Base-by-base conservation (phyloP, 2,888 invertebrate species). In the Eupsilia transversa region DNA sequence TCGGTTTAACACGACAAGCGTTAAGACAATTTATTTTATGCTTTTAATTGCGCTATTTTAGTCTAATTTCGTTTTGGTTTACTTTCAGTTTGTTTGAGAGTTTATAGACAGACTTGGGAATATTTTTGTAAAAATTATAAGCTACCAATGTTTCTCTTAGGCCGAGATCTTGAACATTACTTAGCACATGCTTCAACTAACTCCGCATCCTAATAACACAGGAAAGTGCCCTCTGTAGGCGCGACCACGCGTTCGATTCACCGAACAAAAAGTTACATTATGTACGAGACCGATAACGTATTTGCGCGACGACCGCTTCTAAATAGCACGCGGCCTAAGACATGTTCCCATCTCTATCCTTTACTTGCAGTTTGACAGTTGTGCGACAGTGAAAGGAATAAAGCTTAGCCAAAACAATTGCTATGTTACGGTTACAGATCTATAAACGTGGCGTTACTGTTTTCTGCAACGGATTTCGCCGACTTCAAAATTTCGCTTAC, bases 1-100 rank as follows among this genome's bases (percentile, higher is more conserved):
- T 56, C 30, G 30, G 71, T 73, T 57, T 57, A 68, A 54, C 67
- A 65, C 64, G 60, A 68, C 66, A 78, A 63, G 68, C 57, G 46
- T 57, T 52, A 63, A 74, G 66, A 72, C 65, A 72, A 70, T 72
- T 76, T 76, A 80, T 80, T 70, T 74, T 56, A 57, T 57, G n/a
- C 12, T 76, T 61, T 64, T 77, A 73, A 80, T 70, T 83, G 73
- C 67, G 56, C 23, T 30, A 49, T 73, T 64, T 30, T 54, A 4
- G n/a, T 46, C 35, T 66, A 20, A 65, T 59, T 65, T 69, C 0
- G 35, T 52, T 70, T 72, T 75, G 35, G n/a, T 70, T 46, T 33
- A 57, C 9, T 77, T 68, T 63, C 14, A 63, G 49, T 52, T 64
- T 52, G 38, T 27, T 61, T 66, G 20, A 27, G 10, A 20, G 17